These are phyloP conservation scores for Dryoscopus gambensis DNA, from an alignment of 2,113 vertebrate genomes.

Conservation along the genomic window DNA sequence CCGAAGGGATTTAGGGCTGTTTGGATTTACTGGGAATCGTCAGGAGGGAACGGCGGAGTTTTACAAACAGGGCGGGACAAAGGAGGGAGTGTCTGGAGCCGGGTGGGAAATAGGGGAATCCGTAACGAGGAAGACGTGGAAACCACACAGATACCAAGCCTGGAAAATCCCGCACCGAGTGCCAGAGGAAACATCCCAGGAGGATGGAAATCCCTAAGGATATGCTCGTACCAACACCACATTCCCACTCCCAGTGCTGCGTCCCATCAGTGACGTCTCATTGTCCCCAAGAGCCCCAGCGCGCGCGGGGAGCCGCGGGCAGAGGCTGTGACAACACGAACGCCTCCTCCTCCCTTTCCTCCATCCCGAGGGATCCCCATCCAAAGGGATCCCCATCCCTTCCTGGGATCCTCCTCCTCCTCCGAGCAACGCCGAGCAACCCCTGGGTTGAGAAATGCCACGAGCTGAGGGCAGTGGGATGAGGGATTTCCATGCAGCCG, in stretches of 20 bases:
- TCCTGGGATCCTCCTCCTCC: background rate
- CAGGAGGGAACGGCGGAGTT: accelerated
- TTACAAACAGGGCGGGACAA: background rate
- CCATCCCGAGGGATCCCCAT: background rate
- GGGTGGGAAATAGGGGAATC: background rate
- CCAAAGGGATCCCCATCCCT: background rate
- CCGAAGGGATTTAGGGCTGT: background rate
- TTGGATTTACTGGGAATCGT: background rate
- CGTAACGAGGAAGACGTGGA: background rate
- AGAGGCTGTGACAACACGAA: background rate
- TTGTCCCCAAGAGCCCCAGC: background rate
- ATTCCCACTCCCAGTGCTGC: background rate
- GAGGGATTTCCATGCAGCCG: slow-evolving; percentile 24
- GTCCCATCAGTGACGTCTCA: accelerated
- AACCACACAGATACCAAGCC: background rate
- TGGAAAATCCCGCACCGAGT: background rate
- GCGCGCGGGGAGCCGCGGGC: accelerated
- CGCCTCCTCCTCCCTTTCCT: accelerated
- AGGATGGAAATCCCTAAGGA: background rate
- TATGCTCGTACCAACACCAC: accelerated
- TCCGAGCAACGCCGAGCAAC: background rate
- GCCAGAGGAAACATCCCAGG: background rate
- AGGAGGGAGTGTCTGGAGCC: background rate
- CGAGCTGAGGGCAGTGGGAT: background rate
- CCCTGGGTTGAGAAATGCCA: background rate